Evolutionary conservation across 2,113 vertebrate genomes (phyloP), one percentile per base, ranked within the genome.

Genomic region (Phyllostomus hastatus): DNA sequence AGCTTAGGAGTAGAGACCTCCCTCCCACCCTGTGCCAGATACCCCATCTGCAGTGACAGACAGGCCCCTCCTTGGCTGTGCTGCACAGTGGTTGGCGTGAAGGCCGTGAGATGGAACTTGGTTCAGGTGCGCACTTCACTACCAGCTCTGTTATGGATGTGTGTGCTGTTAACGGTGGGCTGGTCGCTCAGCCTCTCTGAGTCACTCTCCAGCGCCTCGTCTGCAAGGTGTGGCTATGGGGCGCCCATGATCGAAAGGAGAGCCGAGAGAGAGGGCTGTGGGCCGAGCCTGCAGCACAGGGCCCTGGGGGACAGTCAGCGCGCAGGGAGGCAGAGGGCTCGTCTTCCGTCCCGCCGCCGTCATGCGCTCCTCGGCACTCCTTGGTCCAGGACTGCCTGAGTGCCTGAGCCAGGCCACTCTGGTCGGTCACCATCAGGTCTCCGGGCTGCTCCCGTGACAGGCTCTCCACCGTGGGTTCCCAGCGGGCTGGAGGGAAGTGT

Each of bases 241-340:
- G 9, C 22, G 5, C 0, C 10, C 10, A 1, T 26, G 7, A 1
- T 1, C 1, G 2, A 12, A 14, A 1, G 6, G 12, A 79, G 26
- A 59, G 0, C 84, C 15, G 1, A 41, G 10, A 2, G 75, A 22
- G 16, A 10, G 2, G 35, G 12, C 19, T 16, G 0, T 0, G 0
- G 0, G 11, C 14, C 0, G 0, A 1, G 22, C 20, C 4, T 26
- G 35, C 3, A 1, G 43, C 52, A 10, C 10, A 1, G 31, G 4
- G 26, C 43, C 52, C 31, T n/a, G 1, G 83, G 31, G 16, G n/a
- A 24, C 2, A 22, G 28, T 31, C 22, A 22, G 10, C 22, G 2
- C 20, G 16, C 16, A 66, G 22, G 2, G 41, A 59, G 46, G n/a
- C 38, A 46, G 10, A 67, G 6, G 10, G 22, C 2, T 1, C 8